Conservation (phyloP, 2,888 invertebrate genomes). For the Agrilus mali region DNA sequence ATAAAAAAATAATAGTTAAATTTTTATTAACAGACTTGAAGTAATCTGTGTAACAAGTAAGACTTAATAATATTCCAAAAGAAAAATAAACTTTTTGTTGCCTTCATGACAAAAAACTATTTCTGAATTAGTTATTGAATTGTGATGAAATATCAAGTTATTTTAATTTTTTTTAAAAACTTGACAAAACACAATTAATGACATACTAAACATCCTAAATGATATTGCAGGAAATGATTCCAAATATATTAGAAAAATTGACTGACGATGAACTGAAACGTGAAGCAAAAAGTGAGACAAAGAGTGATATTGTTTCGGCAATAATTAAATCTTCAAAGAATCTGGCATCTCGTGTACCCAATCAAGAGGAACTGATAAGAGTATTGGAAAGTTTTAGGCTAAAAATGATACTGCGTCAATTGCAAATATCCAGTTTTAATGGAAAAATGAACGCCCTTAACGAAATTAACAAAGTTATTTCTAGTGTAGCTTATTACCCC, state of each 20-base stretch:
- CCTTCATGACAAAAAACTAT: too few relatives aligned
- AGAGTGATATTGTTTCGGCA: constrained; percentile 90
- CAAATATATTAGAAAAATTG: constrained; percentile 78
- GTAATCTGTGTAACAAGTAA: too few relatives aligned
- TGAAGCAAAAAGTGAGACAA: constrained; percentile 90
- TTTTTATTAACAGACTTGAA: too few relatives aligned
- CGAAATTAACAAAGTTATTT: constrained; percentile 94
- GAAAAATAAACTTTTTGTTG: too few relatives aligned
- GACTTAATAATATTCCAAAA: too few relatives aligned
- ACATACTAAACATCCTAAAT: neutral
- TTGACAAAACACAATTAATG: neutral
- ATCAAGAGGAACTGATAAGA: constrained; percentile 68
- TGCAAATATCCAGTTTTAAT: constrained; percentile 96
- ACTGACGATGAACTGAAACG: constrained; percentile 93
- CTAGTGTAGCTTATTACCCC: constrained; percentile 81
- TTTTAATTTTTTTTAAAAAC: neutral
- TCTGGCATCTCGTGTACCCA: constrained; percentile 71
- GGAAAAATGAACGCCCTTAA: constrained; percentile 98
- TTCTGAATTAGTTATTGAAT: too few relatives aligned
- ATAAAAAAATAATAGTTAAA: too few relatives aligned
- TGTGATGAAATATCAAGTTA: neutral
- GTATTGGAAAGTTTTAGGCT: constrained; percentile 84
- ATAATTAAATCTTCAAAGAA: constrained; percentile 88
- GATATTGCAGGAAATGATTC: constrained; percentile 69
- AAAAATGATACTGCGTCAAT: constrained; percentile 81